A percentile compares a stretch with the other conserved stretches of the same genome.
Evolutionary conservation across 2,888 invertebrate species (phyloP).

Genomic region (Seira sanloemensis): DNA sequence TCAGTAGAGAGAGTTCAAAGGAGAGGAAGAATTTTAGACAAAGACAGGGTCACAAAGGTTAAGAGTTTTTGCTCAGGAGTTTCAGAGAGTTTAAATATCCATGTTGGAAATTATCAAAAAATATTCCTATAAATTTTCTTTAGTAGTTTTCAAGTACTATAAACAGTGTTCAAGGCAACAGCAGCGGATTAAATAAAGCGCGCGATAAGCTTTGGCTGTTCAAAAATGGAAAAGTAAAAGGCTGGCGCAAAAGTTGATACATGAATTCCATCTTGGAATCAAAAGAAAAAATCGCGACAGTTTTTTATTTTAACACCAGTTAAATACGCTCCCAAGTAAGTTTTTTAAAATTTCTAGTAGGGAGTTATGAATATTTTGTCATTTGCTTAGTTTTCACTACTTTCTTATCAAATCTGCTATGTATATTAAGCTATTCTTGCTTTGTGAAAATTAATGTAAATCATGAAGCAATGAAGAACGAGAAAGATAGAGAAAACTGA

Average conservation of each 20-base stretch:
- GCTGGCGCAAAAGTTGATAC: no score
- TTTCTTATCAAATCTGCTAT: neutral
- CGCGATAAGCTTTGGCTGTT: neutral
- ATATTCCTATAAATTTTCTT: neutral
- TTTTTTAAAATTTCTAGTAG: no score
- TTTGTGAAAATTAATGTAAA: neutral
- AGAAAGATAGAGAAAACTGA: neutral
- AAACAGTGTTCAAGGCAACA: neutral
- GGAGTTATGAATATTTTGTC: neutral
- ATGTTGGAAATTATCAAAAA: neutral
- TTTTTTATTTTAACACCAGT: neutral
- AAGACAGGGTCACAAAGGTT: conserved; percentile 74
- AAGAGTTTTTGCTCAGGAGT: conserved; percentile 44
- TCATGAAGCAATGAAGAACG: neutral
- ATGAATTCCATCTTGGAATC: no score
- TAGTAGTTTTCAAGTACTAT: neutral
- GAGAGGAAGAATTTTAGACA: conserved; percentile 72
- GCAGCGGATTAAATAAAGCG: neutral
- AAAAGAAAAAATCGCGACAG: no score
- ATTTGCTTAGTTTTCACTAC: neutral
- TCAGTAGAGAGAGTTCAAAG: conserved; percentile 56
- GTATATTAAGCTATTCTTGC: neutral
- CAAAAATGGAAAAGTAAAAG: neutral
- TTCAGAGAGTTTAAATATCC: neutral
- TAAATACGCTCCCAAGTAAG: conserved; percentile 7